phyloP scores from a whole-genome alignment of 1,140 invertebrate species.

The Tetragnatha versicolor region DNA sequence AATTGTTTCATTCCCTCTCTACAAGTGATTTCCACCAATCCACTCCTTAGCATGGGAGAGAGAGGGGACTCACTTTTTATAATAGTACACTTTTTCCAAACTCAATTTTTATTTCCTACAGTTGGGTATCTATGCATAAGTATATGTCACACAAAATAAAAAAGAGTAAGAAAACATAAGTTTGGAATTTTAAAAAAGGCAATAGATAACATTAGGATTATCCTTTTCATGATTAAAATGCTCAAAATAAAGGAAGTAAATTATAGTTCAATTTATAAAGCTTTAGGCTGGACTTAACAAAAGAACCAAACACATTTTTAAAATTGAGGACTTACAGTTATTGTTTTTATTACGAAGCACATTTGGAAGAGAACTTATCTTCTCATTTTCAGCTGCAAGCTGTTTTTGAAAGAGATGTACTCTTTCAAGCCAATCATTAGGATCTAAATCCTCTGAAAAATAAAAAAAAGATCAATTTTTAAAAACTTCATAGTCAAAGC shows the following conservation, averaged over 20 bases:
- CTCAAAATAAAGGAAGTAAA: not conserved
- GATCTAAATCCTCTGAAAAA: constrained; percentile 33
- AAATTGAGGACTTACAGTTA: too few species aligned
- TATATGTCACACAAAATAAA: too few species aligned
- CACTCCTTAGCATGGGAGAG: too few species aligned
- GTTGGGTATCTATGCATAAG: too few species aligned
- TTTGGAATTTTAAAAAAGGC: not conserved
- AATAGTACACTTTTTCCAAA: too few species aligned
- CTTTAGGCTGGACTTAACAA: not conserved
- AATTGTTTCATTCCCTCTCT: too few species aligned
- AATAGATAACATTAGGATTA: not conserved
- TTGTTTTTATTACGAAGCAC: not conserved
- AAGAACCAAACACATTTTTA: too few species aligned
- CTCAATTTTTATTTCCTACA: too few species aligned
- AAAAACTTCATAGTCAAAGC: too few species aligned
- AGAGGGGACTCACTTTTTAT: too few species aligned
- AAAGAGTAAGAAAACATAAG: not conserved
- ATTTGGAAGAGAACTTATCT: not conserved
- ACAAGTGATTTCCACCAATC: too few species aligned
- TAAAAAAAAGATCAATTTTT: too few species aligned
- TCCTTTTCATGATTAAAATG: not conserved
- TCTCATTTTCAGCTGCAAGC: not conserved
- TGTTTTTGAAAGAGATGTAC: constrained; percentile 28
- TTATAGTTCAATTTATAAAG: not conserved
- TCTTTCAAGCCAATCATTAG: constrained; percentile 40